These are phyloP conservation scores for Oreonectes daqikongensis DNA, from an alignment of 2,797 vertebrate species.

Conservation along the genomic window DNA sequence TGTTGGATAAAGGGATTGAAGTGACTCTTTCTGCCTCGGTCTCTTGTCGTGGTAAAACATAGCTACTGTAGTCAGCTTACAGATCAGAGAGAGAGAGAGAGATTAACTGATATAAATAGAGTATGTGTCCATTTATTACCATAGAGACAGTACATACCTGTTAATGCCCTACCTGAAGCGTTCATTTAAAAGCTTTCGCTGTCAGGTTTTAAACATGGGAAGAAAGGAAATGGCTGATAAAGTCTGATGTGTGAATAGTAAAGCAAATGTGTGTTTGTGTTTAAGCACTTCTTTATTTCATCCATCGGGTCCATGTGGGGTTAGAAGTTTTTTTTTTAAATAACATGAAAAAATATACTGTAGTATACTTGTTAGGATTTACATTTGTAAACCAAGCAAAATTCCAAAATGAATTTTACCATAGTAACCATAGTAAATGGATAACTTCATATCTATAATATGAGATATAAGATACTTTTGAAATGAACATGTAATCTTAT, in stretches of 20 bases:
- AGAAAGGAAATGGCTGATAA: not conserved
- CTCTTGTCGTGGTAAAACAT: slow-evolving; percentile 52
- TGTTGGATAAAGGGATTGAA: slow-evolving; percentile 48
- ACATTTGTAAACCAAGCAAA: too few relatives aligned
- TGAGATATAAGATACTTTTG: too few relatives aligned
- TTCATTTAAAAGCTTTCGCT: slow-evolving; percentile 8
- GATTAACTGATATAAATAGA: slow-evolving; percentile 83
- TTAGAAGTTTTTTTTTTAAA: too few relatives aligned
- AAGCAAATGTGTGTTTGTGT: not conserved
- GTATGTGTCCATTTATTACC: slow-evolving; percentile 71
- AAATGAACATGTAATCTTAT: too few relatives aligned
- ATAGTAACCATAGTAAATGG: too few relatives aligned
- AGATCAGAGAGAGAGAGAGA: slow-evolving; percentile 57
- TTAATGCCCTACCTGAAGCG: slow-evolving; percentile 56
- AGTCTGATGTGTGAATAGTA: not conserved
- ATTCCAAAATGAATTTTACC: too few relatives aligned
- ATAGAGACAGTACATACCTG: slow-evolving; percentile 59
- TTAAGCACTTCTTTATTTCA: too few relatives aligned
- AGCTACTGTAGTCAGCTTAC: slow-evolving; percentile 74
- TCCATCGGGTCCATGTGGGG: too few relatives aligned
- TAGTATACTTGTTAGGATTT: too few relatives aligned
- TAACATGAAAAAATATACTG: too few relatives aligned
- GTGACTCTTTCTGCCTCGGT: slow-evolving; percentile 14
- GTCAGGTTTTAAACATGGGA: not conserved
- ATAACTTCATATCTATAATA: too few relatives aligned